A percentile compares a stretch with the other conserved stretches of the same genome.
Conservation (phyloP, 2,113 vertebrate species). For the Rattus norvegicus region DNA sequence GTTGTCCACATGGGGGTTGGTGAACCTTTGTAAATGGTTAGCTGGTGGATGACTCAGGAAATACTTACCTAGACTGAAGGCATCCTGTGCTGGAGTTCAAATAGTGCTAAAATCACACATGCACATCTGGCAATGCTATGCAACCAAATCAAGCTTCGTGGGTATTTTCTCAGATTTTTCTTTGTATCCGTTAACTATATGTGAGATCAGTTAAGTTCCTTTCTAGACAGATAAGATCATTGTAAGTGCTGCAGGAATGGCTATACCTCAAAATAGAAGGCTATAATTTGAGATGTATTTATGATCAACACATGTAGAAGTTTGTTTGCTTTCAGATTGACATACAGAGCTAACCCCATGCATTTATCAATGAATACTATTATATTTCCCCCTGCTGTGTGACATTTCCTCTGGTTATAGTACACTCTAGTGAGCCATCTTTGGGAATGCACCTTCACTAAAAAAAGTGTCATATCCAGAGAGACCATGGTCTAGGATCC, state of each 20-base stretch:
- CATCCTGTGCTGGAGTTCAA: neutral
- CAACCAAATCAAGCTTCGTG: neutral
- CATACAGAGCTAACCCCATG: neutral
- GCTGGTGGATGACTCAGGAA: neutral
- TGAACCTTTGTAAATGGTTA: neutral
- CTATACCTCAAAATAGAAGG: neutral
- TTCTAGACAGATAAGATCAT: neutral
- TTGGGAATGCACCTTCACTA: neutral
- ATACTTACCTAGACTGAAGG: neutral
- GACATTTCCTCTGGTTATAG: neutral
- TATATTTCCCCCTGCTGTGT: neutral
- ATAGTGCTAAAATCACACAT: neutral
- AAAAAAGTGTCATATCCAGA: neutral
- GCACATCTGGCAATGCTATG: neutral
- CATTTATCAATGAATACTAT: neutral
- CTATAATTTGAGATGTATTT: constrained; percentile 15
- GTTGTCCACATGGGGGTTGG: neutral
- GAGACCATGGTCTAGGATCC: neutral
- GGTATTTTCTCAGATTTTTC: neutral
- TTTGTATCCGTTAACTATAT: neutral
- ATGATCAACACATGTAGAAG: neutral
- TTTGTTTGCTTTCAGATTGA: neutral
- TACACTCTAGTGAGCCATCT: neutral
- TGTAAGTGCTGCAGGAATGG: neutral
- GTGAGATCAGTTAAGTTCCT: neutral